Base-by-base conservation (phyloP, 2,797 vertebrate species). In the Gadopsis bispinosus region DNA sequence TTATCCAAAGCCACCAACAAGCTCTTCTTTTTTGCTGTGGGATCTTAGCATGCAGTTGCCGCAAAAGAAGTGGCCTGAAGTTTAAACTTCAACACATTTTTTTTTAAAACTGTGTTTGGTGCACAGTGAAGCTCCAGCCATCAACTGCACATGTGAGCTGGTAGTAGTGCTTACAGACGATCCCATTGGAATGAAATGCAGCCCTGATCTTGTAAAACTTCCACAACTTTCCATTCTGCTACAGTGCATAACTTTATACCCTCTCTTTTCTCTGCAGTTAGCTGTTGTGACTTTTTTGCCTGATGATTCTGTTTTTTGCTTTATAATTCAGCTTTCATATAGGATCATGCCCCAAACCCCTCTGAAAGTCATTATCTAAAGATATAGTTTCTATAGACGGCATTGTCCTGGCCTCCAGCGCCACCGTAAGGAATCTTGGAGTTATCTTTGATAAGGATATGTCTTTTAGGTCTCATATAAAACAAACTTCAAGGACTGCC, bases 231-330 rank as follows among this genome's bases (percentile, higher is more conserved):
- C 77, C 77, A 47, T 22, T 64, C 53, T 43, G 64, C 75, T 63
- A 60, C 45, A 22, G 33, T 3, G 45, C 20, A 19, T 67, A 17
- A 47, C 13, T 55, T n/a, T 5, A 59, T 22, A 16, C 19, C 73
- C 55, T 61, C 74, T 22, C 54, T 71, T n/a, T 73, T 35, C 60
- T n/a, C 51, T 48, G 11, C 45, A 31, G 12, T 58, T 33, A 5
- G 1, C 62, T 47, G 63, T 3, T 26, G 16, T 22, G 22, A 29
- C 54, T 41, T 20, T 67, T 65, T 33, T 72, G 48, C 56, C n/a
- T 65, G 11, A 17, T 69, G 69, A 65, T 68, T 68, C 66, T 79
- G 74, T 53, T 74, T 76, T 75, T 63, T 73, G 48, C 41, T 65
- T 70, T 47, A 68, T 66, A 70, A 80, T 75, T 88, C 59, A 37